Base-by-base conservation (phyloP, 2,113 vertebrate genomes). In the Etia nguti region DNA sequence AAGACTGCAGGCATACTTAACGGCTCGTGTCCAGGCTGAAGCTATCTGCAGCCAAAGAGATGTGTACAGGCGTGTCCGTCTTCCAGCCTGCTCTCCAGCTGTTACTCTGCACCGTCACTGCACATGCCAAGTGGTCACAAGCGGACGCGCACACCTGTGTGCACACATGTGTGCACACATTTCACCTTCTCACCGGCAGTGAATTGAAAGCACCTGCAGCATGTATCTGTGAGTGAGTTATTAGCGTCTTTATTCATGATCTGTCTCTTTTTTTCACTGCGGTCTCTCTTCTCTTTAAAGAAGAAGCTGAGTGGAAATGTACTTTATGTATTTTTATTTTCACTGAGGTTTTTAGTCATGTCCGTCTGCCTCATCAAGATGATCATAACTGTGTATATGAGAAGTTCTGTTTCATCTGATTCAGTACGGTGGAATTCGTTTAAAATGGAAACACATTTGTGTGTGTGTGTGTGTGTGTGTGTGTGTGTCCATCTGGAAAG, bases 81-180 rank as follows among this genome's bases (percentile, higher is more conserved):
- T 77, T 75, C 13, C 62, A 75, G 55, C 84, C 85, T 62, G 83
- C 34, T 83, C 79, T 87, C 85, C 90, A 92, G 90, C 90, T 93
- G 81, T 90, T 91, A 52, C 75, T 18, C 41, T 56, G 81, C 87
- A 79, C 65, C 56, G n/a, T 81, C 36, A 80, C 31, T 8, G 26
- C 48, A 57, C 75, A 54, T 79, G 65, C 52, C 73, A 70, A 75
- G 15, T 15, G 4, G 15, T 10, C 65, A 73, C 38, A 84, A 29
- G 52, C 18, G 6, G 20, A 85, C 34, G 46, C 73, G 36, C 56
- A 60, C 41, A 80, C 29, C 4, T 62, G 18, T 62, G 59, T 36
- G 59, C 31, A 62, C 73, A 50, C 38, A 81, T 15, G 18, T 34
- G 43, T 48, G 11, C 16, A 62, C 73, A 50, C 38, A 81, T 43